These are phyloP conservation scores for Mythimna lalbum DNA, from an alignment of 2,888 invertebrate genomes.

Conservation along the genomic window DNA sequence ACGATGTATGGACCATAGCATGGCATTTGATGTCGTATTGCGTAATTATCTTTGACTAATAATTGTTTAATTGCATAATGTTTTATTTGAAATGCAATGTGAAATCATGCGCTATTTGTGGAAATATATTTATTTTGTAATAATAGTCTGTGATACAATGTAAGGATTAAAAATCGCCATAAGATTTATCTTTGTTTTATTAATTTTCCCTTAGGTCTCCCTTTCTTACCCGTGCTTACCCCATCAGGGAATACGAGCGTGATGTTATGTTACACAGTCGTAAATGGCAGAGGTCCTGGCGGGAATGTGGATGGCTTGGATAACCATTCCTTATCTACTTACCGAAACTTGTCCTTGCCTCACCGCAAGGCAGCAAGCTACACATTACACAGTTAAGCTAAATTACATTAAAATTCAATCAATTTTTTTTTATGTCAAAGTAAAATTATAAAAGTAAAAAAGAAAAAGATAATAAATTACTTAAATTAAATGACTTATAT, in stretches of 20 bases:
- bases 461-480: no score
- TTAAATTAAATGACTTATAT: no score
- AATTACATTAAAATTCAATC: no score
- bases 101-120: background rate
- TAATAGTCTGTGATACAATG: slow-evolving; percentile 54
- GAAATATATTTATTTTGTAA: slow-evolving; percentile 30
- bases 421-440: no score
- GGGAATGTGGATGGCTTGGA: background rate
- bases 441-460: no score
- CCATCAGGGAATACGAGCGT: background rate
- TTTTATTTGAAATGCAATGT: background rate
- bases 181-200: slow-evolving; percentile 17
- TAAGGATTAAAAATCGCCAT: slow-evolving; percentile 41
- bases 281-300: no score
- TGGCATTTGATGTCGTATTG: slow-evolving; percentile 9
- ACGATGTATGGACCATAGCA: background rate
- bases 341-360: background rate
- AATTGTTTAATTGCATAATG: slow-evolving; percentile 2
- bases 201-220: background rate
- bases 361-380: no score
- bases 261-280: no score
- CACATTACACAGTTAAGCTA: no score
- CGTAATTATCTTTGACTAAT: background rate
- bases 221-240: background rate
- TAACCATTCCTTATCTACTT: background rate